These are phyloP conservation scores for Acomys russatus DNA, from an alignment of 2,797 vertebrate genomes.

Conservation along the genomic window DNA sequence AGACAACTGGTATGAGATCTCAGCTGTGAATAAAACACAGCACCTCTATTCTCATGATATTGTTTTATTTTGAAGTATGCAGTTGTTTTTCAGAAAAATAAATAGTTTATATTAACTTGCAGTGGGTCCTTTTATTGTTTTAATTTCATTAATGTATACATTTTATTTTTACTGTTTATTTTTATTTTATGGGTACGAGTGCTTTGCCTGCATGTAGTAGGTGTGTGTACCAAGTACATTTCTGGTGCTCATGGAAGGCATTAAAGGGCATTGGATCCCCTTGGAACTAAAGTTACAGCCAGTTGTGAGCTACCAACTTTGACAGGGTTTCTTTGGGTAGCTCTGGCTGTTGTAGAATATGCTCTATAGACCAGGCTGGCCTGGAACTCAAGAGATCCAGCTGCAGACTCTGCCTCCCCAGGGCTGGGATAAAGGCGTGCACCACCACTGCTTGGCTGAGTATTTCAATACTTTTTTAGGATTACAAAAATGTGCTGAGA, in stretches of 20 bases:
- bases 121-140: background rate
- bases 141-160: background rate
- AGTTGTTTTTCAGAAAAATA: constrained; percentile 13
- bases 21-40: background rate
- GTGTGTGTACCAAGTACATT: background rate
- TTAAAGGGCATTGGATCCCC: background rate
- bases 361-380: background rate
- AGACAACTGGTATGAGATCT: background rate
- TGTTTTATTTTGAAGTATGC: constrained; percentile 2
- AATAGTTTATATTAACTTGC: background rate
- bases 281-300: background rate
- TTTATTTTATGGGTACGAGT: background rate
- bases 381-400: background rate
- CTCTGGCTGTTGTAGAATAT: background rate
- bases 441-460: background rate
- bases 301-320: background rate
- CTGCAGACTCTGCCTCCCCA: background rate
- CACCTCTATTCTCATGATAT: background rate
- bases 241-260: too few relatives aligned
- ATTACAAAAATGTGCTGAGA: background rate
- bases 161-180: background rate
- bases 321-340: background rate
- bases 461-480: background rate
- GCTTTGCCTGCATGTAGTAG: background rate
- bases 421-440: background rate